These are phyloP conservation scores for Astyanax mexicanus DNA, from an alignment of 2,797 vertebrate species.

Conservation along the genomic window DNA sequence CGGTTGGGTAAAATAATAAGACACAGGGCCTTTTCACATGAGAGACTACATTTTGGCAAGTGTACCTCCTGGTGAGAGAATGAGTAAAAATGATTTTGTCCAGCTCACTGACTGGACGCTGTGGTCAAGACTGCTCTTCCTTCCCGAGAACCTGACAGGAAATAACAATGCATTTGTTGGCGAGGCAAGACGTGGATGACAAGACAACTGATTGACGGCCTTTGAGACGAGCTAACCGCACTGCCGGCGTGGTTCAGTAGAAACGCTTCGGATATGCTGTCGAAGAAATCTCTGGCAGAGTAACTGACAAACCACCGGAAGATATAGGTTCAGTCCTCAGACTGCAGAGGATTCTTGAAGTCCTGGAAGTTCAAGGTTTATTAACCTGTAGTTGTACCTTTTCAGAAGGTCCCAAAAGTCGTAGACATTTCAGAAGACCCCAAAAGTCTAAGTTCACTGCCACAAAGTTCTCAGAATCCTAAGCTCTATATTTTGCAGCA, in stretches of 20 bases:
- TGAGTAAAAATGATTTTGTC: no score
- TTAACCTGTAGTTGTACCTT: neutral
- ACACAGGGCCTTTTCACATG: no score
- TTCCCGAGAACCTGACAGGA: neutral
- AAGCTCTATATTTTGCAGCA: no score
- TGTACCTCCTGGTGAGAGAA: no score
- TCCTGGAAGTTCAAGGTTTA: neutral
- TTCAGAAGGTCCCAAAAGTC: no score
- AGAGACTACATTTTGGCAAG: no score
- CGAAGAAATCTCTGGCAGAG: neutral
- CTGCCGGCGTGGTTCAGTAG: neutral
- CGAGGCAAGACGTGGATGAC: neutral
- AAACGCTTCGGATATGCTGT: slow-evolving; percentile 15
- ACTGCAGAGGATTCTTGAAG: neutral
- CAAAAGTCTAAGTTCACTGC: no score
- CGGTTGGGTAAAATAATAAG: no score
- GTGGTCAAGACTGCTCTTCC: neutral
- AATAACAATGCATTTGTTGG: slow-evolving; percentile 16
- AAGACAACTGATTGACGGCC: slow-evolving; percentile 6
- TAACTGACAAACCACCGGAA: neutral
- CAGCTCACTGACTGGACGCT: no score
- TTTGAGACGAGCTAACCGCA: neutral
- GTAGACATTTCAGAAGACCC: no score
- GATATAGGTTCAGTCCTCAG: neutral
- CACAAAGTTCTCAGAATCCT: no score